Evolutionary conservation across 53 echinoderm and acorn worm genomes (phyloP), one percentile per base, ranked within the genome.

Genomic region (Antedon mediterranea): DNA sequence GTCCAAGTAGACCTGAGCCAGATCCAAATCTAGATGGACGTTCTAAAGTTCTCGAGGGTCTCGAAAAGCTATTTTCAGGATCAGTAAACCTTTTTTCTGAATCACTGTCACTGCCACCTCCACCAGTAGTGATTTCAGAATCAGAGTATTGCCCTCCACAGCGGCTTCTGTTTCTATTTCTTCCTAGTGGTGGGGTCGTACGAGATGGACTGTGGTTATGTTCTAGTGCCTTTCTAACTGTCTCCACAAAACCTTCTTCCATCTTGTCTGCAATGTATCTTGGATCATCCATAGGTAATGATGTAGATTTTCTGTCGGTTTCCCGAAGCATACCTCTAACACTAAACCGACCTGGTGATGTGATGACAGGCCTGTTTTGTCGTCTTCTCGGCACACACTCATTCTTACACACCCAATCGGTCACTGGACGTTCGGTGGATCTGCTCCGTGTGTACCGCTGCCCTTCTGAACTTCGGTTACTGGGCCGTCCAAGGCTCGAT

Each of bases 201-300:
- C 84, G 83, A 7, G 81, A 79, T 31, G 85, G 85, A 28, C 85
- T 79, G 71, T 78, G 80, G 57, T 81, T 82, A 34, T 72, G 72
- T 80, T 94, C 95, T 72, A 97, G 92, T 80, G 81, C 77, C 74
- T 84, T 88, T 76, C 89, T 97, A 1, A 92, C 88, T 13, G 89
- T 88, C 72, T 74, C 30, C 33, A 97, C 97, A 28, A 87, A 80
- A 78, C 88, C 89, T 31, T 80, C 84, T 34, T 94, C 91, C 77
- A 94, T 78, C 82, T 89, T 57, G 20, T 26, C 94, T 1, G 84
- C 90, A 28, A 94, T 33, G 28, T 90, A 77, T 71, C 71, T 83
- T 44, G 84, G 84, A 73, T 89, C 88, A 44, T 90, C 89, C 8
- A 82, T 79, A 23, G 86, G 85, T 29, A 74, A 73, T 74, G 83